Evolutionary conservation across 2,797 vertebrate genomes (phyloP), one percentile per base, ranked within the genome.

Genomic region (Gobionotothen gibberifrons): DNA sequence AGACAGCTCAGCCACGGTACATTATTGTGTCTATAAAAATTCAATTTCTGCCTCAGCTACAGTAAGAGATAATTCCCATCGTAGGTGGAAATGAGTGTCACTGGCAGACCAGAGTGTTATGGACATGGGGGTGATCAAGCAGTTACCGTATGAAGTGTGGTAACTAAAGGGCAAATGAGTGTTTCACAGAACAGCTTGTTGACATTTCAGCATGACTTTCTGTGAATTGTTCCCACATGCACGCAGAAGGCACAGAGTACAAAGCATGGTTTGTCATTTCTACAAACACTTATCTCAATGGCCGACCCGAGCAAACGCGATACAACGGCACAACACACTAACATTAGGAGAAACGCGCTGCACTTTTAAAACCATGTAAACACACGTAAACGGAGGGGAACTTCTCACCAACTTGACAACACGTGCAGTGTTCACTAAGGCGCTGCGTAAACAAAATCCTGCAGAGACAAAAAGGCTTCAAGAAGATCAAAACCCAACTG

Each of bases 11-110:
- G 73, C 58, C 76, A 61, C 21, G 59, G 63, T 47, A 52, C 58
- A 72, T 81, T 81, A 59, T 62, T 59, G 51, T 71, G 65, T 82
- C 74, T 82, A 63, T 76, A 67, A 75, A 81, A 81, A 73, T 74
- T 65, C n/a, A 77, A 46, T 81, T 66, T 69, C 60, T 76, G 70
- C 79, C 47, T 75, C 29, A 47, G 59, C 53, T 66, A 72, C 48
- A 79, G 72, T 70, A 36, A 56, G 59, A 72, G 29, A 57, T 47
- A n/a, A 52, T 63, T 75, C 72, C 52, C 29, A 32, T 11, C 16
- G 0, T 0, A 32, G 56, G 36, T 36, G 57, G 47, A 80, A 69
- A 76, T 57, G 19, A 72, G 73, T 66, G 49, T 69, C 62, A 61
- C 32, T 43, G 49, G 53, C 44, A 65, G 54, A 65, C 56, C 44